phyloP scores from a whole-genome alignment of 2,888 invertebrate species.

The Deilephila porcellus region DNA sequence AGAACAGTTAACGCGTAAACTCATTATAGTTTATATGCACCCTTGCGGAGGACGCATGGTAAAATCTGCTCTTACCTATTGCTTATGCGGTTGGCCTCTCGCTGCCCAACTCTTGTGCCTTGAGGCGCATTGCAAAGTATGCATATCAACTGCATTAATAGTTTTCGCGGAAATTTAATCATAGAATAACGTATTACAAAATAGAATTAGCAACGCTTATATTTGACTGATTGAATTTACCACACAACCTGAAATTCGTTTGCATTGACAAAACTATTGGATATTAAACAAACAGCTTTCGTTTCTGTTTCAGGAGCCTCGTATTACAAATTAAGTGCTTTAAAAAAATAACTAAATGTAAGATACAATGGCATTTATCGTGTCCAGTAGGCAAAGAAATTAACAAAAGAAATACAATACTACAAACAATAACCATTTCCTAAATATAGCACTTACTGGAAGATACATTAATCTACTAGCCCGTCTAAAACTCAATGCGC shows the following conservation, averaged over 20 bases:
- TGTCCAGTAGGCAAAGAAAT: too few relatives aligned
- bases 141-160: too few relatives aligned
- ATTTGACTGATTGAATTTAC: background rate
- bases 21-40: background rate
- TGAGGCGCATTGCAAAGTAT: background rate
- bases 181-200: too few relatives aligned
- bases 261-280: background rate
- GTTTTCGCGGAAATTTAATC: too few relatives aligned
- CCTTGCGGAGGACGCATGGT: background rate
- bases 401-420: background rate
- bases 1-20: background rate
- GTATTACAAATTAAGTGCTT: too few relatives aligned
- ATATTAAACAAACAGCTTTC: background rate
- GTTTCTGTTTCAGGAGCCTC: too few relatives aligned
- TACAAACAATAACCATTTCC: background rate
- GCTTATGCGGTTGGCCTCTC: background rate
- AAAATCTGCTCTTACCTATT: background rate
- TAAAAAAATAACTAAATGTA: too few relatives aligned
- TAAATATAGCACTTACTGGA: constrained; percentile 1
- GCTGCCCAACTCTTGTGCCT: background rate
- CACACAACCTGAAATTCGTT: background rate
- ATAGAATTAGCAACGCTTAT: background rate
- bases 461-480: background rate
- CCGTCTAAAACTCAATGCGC: background rate
- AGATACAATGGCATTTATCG: too few relatives aligned